Base-by-base conservation (phyloP, 2,888 invertebrate species). In the Dichetophora obliterata region DNA sequence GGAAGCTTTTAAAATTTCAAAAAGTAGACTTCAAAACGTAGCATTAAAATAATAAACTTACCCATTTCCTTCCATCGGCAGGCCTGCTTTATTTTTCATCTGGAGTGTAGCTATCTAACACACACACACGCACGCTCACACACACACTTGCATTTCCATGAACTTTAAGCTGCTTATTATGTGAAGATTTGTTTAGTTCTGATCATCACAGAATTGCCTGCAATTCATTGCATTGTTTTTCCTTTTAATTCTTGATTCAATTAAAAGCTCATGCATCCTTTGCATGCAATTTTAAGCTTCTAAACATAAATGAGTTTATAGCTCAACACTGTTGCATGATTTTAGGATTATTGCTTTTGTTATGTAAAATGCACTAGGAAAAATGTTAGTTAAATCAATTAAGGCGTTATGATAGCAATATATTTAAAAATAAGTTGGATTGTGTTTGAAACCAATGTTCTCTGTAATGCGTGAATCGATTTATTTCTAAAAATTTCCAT, bases 231-330 rank as follows among this genome's bases (percentile, higher is more conserved):
- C 66, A 48, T 68, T 68, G 66, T 68, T 43, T 68, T 22, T n/a
- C 48, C 1, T 34, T 54, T 43, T 43, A n/a, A 71, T 31, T 37
- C 71, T 57, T 72, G 59, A 59, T 72, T 34, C 71, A 72, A 72
- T 72, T 72, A 72, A 59, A 72, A 59, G 14, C 22, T 37, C 22
- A n/a, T 59, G 59, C 34, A 72, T 43, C 24, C 14, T n/a, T 11
- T 24, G 57, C 3, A 57, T 37, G 57, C 43, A 59, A 27, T 43
- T 37, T 37, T 72, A 59, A 43, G 57, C 43, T 22, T 19, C 27
- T 59, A 48, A 68, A 24, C 68, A 19, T 22, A 54, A 71, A 71
- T 31, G 14, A 14, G n/a, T 54, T 34, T 24, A 22, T 6, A 34
- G 57, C 54, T 70, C 22, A 57, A 14, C 70, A 70, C 34, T 27